phyloP scores from a whole-genome alignment of 2,888 invertebrate genomes.

The Machimus rusticus region DNA sequence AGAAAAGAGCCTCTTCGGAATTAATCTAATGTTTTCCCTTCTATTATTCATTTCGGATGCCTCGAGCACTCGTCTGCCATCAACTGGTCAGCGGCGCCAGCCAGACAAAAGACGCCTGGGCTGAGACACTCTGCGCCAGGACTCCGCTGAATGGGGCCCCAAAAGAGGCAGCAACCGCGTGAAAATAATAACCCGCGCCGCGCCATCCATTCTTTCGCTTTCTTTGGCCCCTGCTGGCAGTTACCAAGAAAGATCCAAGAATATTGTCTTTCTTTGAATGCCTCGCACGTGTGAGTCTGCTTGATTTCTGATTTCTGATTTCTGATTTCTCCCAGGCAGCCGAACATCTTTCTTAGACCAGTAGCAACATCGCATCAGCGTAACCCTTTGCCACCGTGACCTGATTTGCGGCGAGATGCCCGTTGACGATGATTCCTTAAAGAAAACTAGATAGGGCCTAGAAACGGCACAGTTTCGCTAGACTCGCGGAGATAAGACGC shows the following conservation, averaged over 20 bases:
- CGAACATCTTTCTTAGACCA: neutral
- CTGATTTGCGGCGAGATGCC: neutral
- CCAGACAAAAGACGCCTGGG: neutral
- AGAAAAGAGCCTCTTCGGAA: neutral
- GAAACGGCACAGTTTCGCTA: neutral
- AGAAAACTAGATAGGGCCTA: neutral
- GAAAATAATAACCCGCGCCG: neutral
- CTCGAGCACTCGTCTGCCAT: neutral
- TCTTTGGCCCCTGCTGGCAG: neutral
- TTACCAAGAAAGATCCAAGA: neutral
- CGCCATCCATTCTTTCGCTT: neutral
- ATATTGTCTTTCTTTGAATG: neutral
- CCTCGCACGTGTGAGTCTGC: neutral
- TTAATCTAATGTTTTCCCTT: conserved; percentile 16
- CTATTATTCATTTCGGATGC: neutral
- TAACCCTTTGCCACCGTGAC: neutral
- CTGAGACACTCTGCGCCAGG: neutral
- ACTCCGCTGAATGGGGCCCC: neutral
- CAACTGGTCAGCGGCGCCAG: conserved; percentile 7
- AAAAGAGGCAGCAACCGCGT: neutral
- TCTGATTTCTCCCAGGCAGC: neutral
- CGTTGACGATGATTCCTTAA: neutral
- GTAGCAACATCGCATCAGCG: neutral
- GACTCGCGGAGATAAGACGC: neutral
- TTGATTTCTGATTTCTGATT: neutral